Evolutionary conservation across 1,140 invertebrate genomes (phyloP).

Genomic region (Drosophila persimilis): DNA sequence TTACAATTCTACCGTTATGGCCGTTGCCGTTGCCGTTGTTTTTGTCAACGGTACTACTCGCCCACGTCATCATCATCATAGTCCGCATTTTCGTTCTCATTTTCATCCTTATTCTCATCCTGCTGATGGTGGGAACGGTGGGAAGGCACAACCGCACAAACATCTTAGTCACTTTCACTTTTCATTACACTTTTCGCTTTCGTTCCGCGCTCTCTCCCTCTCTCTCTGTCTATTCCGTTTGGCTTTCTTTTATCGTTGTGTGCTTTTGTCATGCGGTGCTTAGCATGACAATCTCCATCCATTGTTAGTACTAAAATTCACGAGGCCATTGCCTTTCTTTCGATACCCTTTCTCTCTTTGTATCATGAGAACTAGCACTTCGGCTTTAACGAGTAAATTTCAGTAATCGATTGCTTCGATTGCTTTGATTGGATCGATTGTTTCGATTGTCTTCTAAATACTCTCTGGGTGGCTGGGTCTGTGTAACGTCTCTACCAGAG

Average conservation of each 20-base stretch:
- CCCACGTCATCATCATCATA: conserved; percentile 39
- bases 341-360: not conserved
- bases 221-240: not conserved
- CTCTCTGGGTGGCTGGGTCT: too few species aligned
- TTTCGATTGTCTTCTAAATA: too few species aligned
- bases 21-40: conserved; percentile 30
- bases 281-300: conserved; percentile 22
- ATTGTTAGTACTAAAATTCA: too few species aligned
- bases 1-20: conserved; percentile 45
- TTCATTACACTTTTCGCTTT: conserved; percentile 45
- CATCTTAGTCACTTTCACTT: conserved; percentile 66
- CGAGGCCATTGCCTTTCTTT: not conserved
- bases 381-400: too few species aligned
- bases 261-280: conserved; percentile 51
- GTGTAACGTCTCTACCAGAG: too few species aligned
- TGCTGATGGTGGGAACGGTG: too few species aligned
- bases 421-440: too few species aligned
- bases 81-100: not conserved
- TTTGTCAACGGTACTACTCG: conserved; percentile 46
- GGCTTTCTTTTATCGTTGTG: conserved; percentile 24
- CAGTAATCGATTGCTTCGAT: too few species aligned
- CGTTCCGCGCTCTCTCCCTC: not conserved
- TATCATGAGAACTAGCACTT: too few species aligned
- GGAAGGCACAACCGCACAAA: conserved; percentile 23
- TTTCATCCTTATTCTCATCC: too few species aligned